Base-by-base conservation (phyloP, 2,888 invertebrate genomes). In the Drosophila prostipennis region DNA sequence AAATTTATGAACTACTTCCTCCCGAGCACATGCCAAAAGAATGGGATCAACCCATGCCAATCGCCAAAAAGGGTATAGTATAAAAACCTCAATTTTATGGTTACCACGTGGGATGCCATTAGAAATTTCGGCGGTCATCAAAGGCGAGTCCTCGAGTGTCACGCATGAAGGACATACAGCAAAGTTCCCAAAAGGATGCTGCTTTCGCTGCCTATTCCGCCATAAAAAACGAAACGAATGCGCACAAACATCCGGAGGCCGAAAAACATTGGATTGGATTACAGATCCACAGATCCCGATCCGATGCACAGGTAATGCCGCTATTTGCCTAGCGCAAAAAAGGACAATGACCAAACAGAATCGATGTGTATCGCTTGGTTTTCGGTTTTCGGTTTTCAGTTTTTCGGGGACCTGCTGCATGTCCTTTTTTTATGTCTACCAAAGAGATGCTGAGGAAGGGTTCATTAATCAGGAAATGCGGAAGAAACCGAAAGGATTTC, bases 401-500 rank as follows among this genome's bases (percentile, higher is more conserved):
- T 34, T 56, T 26, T 16, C 61, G 54, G 63, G 71, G 67, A 80
- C 80, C 79, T 79, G 81, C 78, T 54, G 64, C 34, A 42, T 49
- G 76, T 74, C 56, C 78, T 71, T 73, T 69, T 61, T 8, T n/a
- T 14, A 13, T 11, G 48, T 26, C 11, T 3, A 10, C 34, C 6
- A 11, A 23, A 13, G 42, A 46, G 63, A 64, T 42, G 59, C 49
- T 72, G 39, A 34, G 16, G 54, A 65, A 46, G 54, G 65, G 81
- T 89, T 85, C 79, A 80, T 79, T 83, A 81, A 87, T 88, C 89
- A 65, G 79, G 74, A 77, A 68, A 61, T 71, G 77, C 85, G 85
- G 71, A 80, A 71, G 85, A 86, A 89, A 89, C 65, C 74, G 89
- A 89, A 89, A 90, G 89, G 88, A 89, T 88, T 87, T 89, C 89